phyloP scores from a whole-genome alignment of 2,797 vertebrate genomes.

The Menidia menidia region DNA sequence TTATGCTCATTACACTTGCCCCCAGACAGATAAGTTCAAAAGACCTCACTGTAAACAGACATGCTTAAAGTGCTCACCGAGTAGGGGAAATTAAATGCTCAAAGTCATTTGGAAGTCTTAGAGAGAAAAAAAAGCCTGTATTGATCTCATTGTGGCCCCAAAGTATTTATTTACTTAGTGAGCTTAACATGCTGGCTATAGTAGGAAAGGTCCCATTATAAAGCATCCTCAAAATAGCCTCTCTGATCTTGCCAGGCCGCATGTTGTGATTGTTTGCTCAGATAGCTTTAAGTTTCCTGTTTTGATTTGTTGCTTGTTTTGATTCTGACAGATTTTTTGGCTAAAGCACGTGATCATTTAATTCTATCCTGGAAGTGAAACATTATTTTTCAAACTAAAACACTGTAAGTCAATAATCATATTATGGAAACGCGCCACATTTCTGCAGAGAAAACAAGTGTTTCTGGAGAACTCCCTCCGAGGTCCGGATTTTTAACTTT shows the following conservation, averaged over 20 bases:
- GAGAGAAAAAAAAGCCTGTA: slow-evolving; percentile 17
- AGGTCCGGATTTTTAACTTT: slow-evolving; percentile 12
- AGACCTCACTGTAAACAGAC: slow-evolving; percentile 1
- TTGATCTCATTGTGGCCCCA: slow-evolving; percentile 15
- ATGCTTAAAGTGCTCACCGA: slow-evolving; percentile 33
- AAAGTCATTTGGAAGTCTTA: background rate
- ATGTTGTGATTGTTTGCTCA: slow-evolving; percentile 28
- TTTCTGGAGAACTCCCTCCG: background rate
- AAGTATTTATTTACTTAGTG: slow-evolving; percentile 26
- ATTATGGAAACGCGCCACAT: too few species aligned
- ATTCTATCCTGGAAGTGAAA: background rate
- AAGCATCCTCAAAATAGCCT: slow-evolving; percentile 33
- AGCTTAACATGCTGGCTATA: slow-evolving; percentile 1
- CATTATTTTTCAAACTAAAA: background rate
- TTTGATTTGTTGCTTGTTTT: slow-evolving; percentile 23
- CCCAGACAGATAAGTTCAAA: background rate
- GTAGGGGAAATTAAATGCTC: slow-evolving; percentile 30
- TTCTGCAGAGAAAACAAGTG: background rate
- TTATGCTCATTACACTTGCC: background rate
- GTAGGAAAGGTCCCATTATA: slow-evolving; percentile 5
- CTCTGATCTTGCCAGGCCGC: slow-evolving; percentile 25
- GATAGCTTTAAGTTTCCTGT: slow-evolving; percentile 27
- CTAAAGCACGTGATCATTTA: background rate
- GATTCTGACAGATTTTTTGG: background rate
- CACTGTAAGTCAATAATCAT: too few species aligned